phyloP scores from a whole-genome alignment of 2,888 invertebrate species.

The Aleiodes testaceus region DNA sequence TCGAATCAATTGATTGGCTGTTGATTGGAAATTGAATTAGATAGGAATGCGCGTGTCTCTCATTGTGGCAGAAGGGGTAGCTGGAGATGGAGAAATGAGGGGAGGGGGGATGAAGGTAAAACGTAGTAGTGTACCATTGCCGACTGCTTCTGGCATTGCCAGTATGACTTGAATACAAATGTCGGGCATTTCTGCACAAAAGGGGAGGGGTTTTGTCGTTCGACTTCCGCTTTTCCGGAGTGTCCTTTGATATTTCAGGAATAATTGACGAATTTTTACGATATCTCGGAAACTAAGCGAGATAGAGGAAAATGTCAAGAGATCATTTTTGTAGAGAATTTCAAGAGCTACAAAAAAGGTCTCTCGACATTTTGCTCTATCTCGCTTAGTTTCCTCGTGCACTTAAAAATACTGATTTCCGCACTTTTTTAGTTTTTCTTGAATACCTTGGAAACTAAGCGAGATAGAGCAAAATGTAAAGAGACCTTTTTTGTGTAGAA shows the following conservation, averaged over 20 bases:
- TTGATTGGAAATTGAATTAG: conserved; percentile 77
- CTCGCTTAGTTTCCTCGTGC: too few species aligned
- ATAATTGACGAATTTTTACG: too few species aligned
- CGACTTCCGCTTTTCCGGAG: conserved; percentile 63
- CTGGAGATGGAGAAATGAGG: conserved; percentile 61
- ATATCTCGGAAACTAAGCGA: too few species aligned
- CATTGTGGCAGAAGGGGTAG: conserved; percentile 29
- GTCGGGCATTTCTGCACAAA: conserved; percentile 51
- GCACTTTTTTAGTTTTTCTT: too few species aligned
- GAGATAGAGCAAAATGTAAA: too few species aligned
- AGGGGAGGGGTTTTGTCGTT: conserved; percentile 51
- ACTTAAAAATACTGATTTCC: too few species aligned
- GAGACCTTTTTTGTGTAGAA: too few species aligned
- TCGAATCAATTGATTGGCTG: conserved; percentile 77
- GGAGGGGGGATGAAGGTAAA: conserved; percentile 49
- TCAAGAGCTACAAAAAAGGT: too few species aligned
- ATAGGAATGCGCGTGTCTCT: conserved; percentile 74
- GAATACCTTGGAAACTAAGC: too few species aligned
- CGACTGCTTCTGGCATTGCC: conserved; percentile 37
- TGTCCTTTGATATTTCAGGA: conserved; percentile 51
- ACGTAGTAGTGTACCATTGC: conserved; percentile 19
- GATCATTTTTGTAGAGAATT: too few species aligned
- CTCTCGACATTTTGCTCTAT: too few species aligned
- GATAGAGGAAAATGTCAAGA: too few species aligned
- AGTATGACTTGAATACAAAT: conserved; percentile 69